Base-by-base conservation (phyloP, 1,140 invertebrate genomes). In the Helicoverpa armigera region DNA sequence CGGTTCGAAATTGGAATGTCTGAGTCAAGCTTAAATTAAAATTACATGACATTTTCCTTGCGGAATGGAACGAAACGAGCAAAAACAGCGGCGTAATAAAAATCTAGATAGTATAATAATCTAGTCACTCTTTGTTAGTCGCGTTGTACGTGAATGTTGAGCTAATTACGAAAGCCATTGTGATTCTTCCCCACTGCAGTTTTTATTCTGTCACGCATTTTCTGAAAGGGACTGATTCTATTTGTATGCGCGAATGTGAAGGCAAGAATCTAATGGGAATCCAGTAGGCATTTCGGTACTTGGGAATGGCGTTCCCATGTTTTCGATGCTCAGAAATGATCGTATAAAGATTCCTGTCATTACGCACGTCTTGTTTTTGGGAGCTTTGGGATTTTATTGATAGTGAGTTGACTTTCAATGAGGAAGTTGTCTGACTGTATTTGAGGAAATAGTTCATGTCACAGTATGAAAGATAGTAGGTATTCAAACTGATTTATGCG, bases 91-190 rank as follows among this genome's bases (percentile, higher is more conserved):
- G 7, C 58, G 43, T 73, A 58, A 73, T 50, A 76, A 76, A 76
- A 76, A 76, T 76, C 73, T 76, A 76, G 73, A 61, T 76, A 63
- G 58, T n/a, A n/a, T n/a, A n/a, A n/a, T n/a, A n/a, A n/a, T n/a
- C n/a, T n/a, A n/a, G 43, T 61, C 73, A 76, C 58, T 76, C 58
- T 75, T 75, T 76, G 73, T 76, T 76, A 48, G 14, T 10, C 23
- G 48, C 16, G 69, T 11, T 10, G 69, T 72, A 72, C 69, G 56
- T 76, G 73, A 76, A 76, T 50, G 58, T 76, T 76, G 58, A 72
- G 69, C 54, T 76, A 76, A 76, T 76, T 76, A 76, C 73, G 53
- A 31, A 54, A 72, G 69, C 73, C 48, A 63, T 76, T 76, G 73
- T 76, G 56, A 76, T 63, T 76, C 58, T 63, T 60, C 35, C 58